Base-by-base conservation (phyloP, 2,888 invertebrate species). In the Mylabris sibirica region DNA sequence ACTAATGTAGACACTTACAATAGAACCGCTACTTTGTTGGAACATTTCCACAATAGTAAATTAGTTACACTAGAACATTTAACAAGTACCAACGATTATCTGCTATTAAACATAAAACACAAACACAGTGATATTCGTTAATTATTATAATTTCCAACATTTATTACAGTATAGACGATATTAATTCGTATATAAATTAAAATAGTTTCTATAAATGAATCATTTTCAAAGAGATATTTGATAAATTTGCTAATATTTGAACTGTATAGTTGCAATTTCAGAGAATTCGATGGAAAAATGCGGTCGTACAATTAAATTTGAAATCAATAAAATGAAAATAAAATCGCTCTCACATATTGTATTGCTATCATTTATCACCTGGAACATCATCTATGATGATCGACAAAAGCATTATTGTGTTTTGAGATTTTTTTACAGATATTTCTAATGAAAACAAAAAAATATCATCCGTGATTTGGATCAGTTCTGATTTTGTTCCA, bases 51-150 rank as follows among this genome's bases (percentile, higher is more conserved):
- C 41, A 26, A 64, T 41, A 35, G 60, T 59, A 41, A 60, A 65
- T 65, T 59, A 60, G n/a, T 65, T 44, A 11, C 26, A 60, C 30
- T 30, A 22, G 59, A 65, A 59, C 60, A 49, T 44, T 26, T 65
- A 60, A 60, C 49, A 60, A 65, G 41, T 44, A 65, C 59, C 59
- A 59, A 49, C 60, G 60, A 65, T 60, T 65, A 65, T 41, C 30
- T 65, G 30, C 41, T 65, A 60, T 60, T 65, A 35, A 53, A 60
- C 60, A 17, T 44, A 60, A 49, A 44, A 65, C 60, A 59, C n/a
- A n/a, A n/a, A n/a, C 26, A 60, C 17, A 34, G 60, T 59, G 59
- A 60, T 44, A 44, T 60, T 65, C 35, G 59, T 64, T 59, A 44
- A 65, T 35, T 41, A 30, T n/a, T n/a, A n/a, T n/a, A n/a, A n/a